Evolutionary conservation across 2,113 vertebrate species (phyloP).

Genomic region (Shinisaurus crocodilurus): DNA sequence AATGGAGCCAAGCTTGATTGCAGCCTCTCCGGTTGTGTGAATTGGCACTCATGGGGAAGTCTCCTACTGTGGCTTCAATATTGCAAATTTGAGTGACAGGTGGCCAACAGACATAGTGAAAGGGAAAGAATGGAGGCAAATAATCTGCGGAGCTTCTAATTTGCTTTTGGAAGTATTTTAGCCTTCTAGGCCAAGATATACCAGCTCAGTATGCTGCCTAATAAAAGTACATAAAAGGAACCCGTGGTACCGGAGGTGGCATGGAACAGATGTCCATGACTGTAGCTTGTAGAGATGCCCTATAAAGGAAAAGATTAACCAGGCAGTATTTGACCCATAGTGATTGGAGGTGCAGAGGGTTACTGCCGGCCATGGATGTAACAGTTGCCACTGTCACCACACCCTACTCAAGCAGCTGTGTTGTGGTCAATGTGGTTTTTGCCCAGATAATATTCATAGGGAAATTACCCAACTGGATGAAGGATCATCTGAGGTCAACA

Average conservation of each 20-base stretch:
- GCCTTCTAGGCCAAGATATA: background rate
- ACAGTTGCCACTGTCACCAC: background rate
- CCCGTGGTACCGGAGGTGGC: background rate
- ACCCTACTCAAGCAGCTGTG: background rate
- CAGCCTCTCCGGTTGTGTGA: background rate
- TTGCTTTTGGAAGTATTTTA: fast-evolving
- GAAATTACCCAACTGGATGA: constrained; percentile 4
- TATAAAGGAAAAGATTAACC: background rate
- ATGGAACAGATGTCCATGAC: background rate
- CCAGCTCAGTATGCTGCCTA: background rate
- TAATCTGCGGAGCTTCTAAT: background rate
- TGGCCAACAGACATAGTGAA: background rate
- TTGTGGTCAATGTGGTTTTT: background rate
- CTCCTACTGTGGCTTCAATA: background rate
- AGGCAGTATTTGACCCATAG: background rate
- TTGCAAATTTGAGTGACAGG: background rate
- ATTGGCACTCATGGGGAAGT: background rate
- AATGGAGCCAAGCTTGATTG: background rate
- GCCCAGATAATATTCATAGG: fast-evolving
- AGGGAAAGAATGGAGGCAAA: background rate
- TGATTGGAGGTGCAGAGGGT: background rate
- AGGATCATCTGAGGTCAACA: background rate
- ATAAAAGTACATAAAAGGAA: background rate
- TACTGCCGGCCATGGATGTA: background rate
- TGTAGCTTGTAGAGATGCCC: background rate